These are phyloP conservation scores for Lacerta viridis DNA, from an alignment of 2,797 vertebrate species.

Conservation along the genomic window DNA sequence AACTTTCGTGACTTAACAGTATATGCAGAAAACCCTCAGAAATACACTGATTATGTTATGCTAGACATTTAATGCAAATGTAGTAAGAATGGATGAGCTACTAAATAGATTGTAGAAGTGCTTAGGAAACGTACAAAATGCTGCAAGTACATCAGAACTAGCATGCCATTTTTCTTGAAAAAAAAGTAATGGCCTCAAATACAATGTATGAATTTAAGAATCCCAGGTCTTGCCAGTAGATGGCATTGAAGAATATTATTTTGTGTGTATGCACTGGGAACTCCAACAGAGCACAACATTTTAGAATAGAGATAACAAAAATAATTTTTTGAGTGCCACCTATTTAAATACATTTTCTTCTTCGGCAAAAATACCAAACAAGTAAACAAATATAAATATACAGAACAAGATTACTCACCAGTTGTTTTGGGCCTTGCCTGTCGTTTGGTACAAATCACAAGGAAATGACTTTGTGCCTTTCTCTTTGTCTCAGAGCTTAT, in stretches of 20 bases:
- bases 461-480: background rate
- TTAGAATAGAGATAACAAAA: background rate
- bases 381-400: background rate
- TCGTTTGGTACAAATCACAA: background rate
- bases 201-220: background rate
- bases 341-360: background rate
- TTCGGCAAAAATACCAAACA: background rate
- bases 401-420: background rate
- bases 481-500: background rate
- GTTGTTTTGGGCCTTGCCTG: background rate
- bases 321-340: background rate
- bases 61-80: background rate
- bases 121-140: background rate
- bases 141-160: background rate
- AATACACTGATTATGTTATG: background rate
- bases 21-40: background rate
- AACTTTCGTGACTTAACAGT: background rate
- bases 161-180: background rate
- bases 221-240: conserved; percentile 11
- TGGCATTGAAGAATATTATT: background rate
- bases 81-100: background rate
- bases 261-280: background rate
- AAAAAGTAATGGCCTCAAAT: background rate
- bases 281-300: background rate
- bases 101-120: background rate